Conservation (phyloP, 2,888 invertebrate genomes). For the Drosophila bunnanda region DNA sequence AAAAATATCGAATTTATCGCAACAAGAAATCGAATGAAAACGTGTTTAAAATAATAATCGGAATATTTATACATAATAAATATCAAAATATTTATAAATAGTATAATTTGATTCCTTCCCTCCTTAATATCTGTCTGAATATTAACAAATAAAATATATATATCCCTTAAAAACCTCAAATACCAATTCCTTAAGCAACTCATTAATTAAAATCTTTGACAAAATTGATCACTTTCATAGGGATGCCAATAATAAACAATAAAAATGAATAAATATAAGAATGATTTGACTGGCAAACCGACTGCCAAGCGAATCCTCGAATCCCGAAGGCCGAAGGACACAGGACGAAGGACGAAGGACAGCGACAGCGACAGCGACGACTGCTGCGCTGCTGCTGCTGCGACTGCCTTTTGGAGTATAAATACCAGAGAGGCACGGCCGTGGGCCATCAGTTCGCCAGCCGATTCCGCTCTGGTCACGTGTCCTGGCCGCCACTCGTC, state of each 20-base stretch:
- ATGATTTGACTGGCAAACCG: not conserved
- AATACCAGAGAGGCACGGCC: slow-evolving; percentile 82
- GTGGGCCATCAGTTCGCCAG: slow-evolving; percentile 83
- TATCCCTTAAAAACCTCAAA: too few species aligned
- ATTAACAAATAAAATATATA: too few species aligned
- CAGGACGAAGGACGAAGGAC: slow-evolving; percentile 26
- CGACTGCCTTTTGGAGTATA: slow-evolving; percentile 71
- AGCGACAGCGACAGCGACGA: not conserved
- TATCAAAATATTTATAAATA: too few species aligned
- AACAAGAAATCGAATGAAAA: not conserved
- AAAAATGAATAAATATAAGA: not conserved
- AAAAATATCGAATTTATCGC: not conserved
- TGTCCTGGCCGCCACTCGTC: slow-evolving; percentile 21
- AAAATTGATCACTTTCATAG: too few species aligned
- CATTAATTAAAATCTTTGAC: too few species aligned
- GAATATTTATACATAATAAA: too few species aligned
- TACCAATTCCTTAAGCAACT: too few species aligned
- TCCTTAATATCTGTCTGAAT: too few species aligned
- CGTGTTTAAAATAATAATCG: too few species aligned
- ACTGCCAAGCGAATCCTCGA: slow-evolving; percentile 1
- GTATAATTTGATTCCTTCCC: too few species aligned
- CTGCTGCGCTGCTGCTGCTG: slow-evolving; percentile 3
- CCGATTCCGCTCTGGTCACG: slow-evolving; percentile 76
- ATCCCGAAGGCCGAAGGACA: slow-evolving; percentile 12
- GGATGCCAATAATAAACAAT: not conserved